A percentile compares a stretch with the other conserved stretches of the same genome.
Evolutionary conservation across 1,140 invertebrate species (phyloP).

Genomic region (Luehdorfia chinensis): DNA sequence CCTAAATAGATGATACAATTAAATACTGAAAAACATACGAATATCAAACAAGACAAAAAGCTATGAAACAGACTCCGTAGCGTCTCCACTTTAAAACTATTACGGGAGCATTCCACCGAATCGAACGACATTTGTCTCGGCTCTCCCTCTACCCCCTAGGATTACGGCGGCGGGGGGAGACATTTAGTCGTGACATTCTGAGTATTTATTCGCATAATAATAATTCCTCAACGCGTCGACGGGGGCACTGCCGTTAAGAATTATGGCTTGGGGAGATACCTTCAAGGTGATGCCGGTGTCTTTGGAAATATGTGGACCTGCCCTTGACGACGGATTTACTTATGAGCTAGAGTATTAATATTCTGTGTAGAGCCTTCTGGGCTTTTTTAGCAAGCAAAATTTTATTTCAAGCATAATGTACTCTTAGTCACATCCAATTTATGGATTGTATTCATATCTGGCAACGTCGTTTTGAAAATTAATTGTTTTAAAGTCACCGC

Average conservation of each 20-base stretch:
- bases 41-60: too few relatives aligned
- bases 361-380: too few relatives aligned
- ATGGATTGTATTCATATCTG: too few relatives aligned
- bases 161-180: slow-evolving; percentile 53
- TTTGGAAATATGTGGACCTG: slow-evolving; percentile 28
- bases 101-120: slow-evolving; percentile 33
- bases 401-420: too few relatives aligned
- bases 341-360: too few relatives aligned
- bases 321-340: neutral
- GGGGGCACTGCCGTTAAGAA: slow-evolving; percentile 67
- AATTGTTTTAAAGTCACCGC: too few relatives aligned
- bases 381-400: too few relatives aligned
- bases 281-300: slow-evolving; percentile 50
- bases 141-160: slow-evolving; percentile 24
- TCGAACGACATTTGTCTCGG: slow-evolving; percentile 52
- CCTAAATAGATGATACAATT: too few relatives aligned
- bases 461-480: too few relatives aligned
- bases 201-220: slow-evolving; percentile 81
- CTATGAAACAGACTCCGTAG: slow-evolving; percentile 20
- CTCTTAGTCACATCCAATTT: too few relatives aligned
- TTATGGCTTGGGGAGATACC: slow-evolving; percentile 71
- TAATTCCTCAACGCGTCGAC: slow-evolving; percentile 76
- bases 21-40: too few relatives aligned
- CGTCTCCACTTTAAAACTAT: slow-evolving; percentile 43
- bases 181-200: slow-evolving; percentile 78